Base-by-base conservation (phyloP, 2,888 invertebrate species). In the Phortica okadai region DNA sequence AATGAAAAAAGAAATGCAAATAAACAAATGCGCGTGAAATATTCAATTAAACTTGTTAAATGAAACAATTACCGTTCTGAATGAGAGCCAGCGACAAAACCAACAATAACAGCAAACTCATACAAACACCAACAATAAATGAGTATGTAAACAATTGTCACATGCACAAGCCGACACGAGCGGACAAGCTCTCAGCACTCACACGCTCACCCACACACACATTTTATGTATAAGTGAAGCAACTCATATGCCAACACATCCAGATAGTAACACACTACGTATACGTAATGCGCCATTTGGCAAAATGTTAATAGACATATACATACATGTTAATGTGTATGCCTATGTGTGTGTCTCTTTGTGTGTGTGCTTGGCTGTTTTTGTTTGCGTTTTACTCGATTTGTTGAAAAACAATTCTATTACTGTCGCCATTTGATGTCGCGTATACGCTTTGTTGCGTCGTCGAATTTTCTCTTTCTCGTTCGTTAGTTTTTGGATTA, bases 1-100 rank as follows among this genome's bases (percentile, higher is more conserved):
- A 58, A 2, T 7, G 21, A 1, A 58, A 58, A 58, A 58, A 58
- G 50, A 50, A 50, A 50, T 50, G 41, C 67, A 67, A 42, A 42
- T 67, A 42, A 44, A 67, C 44, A 44, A 44, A 42, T 44, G 44
- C 41, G 67, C 44, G 67, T 67, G 44, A 44, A 67, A 67, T 67
- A 42, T 67, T 72, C 41, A 72, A 72, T 72, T 87, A 87, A 85
- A 86, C 66, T 78, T 81, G 82, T 84, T 82, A 86, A 85, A 83
- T 80, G 84, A 84, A 85, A 86, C 85, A 85, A 85, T 86, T 85
- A 83, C 79, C 82, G 73, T 62, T 72, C 74, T 21, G 56, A 10
- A 77, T 75, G 77, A 82, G 78, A 73, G 11, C 76, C 75, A 74
- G 78, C 77, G 76, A 77, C 78, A 79, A 69, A 76, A 78, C 76